Conservation (phyloP, 2,113 vertebrate genomes). For the Stegostoma tigrinum region DNA sequence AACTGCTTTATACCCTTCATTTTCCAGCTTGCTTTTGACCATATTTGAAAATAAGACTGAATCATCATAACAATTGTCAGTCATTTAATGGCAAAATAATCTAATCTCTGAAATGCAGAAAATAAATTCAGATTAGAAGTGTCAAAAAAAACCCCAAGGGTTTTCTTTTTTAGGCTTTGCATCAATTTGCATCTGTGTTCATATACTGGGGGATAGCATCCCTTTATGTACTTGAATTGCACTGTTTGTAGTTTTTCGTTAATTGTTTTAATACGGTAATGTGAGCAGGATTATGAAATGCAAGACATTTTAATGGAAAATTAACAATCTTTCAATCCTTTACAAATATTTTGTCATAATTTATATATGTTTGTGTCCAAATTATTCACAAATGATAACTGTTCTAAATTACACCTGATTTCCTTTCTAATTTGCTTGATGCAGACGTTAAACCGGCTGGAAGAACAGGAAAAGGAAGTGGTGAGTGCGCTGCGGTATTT, state of each 20-base stretch:
- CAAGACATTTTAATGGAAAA: not conserved
- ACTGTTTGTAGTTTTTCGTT: not conserved
- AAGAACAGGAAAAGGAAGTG: conserved; percentile 94
- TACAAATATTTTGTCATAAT: not conserved
- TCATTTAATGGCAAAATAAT: not conserved
- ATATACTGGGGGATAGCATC: not conserved
- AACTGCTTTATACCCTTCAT: not conserved
- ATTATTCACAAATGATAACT: not conserved
- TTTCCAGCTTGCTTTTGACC: not conserved
- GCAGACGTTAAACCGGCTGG: conserved; percentile 83
- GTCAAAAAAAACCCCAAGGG: not conserved
- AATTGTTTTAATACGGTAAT: not conserved
- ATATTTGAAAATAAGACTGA: not conserved
- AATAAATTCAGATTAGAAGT: not conserved
- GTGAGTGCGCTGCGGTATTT: conserved; percentile 94
- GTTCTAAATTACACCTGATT: not conserved
- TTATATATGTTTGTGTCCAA: not conserved
- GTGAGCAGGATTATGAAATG: not conserved
- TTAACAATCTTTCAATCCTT: not conserved
- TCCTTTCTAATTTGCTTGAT: conserved; percentile 34
- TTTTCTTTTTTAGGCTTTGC: not conserved
- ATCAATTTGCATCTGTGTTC: not conserved
- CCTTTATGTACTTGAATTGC: not conserved
- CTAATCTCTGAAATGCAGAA: not conserved
- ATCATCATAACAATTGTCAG: not conserved